Evolutionary conservation across 2,113 vertebrate genomes (phyloP).

Genomic region (Oreochromis spilurus): DNA sequence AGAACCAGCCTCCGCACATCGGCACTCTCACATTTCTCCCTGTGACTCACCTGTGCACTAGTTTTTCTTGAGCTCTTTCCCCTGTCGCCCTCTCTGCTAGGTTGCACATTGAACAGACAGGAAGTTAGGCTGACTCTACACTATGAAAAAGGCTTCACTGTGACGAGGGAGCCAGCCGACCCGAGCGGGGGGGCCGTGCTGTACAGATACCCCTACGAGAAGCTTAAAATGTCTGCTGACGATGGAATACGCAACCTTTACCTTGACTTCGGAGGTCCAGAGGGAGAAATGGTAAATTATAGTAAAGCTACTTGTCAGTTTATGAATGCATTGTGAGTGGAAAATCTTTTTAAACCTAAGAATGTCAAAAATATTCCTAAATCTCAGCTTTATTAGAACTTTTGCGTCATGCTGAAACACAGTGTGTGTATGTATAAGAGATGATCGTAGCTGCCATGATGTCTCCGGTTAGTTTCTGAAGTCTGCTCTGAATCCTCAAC

Average conservation of each 20-base stretch:
- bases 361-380: fast-evolving
- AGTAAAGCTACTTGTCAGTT: not conserved
- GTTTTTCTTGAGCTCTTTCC: not conserved
- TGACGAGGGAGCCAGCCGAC: constrained; percentile 76
- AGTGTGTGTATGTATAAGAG: fast-evolving
- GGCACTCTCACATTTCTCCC: not conserved
- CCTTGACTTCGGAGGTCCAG: constrained; percentile 92
- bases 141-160: constrained; percentile 92
- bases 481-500: not conserved
- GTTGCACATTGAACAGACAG: constrained; percentile 83
- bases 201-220: constrained; percentile 90
- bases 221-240: constrained; percentile 89
- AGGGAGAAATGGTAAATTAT: constrained; percentile 88
- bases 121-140: constrained; percentile 87
- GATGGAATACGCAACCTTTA: constrained; percentile 90
- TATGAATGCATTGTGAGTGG: not conserved
- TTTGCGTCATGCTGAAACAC: not conserved
- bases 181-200: constrained; percentile 68
- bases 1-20: not conserved
- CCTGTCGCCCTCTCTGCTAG: constrained; percentile 54
- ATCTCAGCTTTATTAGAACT: not conserved
- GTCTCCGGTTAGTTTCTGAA: not conserved
- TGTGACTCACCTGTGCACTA: not conserved
- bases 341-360: not conserved
- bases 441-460: not conserved